Percentiles rank a stretch among this genome's conserved stretches.
Conservation (phyloP, 1,140 invertebrate genomes). For the Megalopta genalis region DNA sequence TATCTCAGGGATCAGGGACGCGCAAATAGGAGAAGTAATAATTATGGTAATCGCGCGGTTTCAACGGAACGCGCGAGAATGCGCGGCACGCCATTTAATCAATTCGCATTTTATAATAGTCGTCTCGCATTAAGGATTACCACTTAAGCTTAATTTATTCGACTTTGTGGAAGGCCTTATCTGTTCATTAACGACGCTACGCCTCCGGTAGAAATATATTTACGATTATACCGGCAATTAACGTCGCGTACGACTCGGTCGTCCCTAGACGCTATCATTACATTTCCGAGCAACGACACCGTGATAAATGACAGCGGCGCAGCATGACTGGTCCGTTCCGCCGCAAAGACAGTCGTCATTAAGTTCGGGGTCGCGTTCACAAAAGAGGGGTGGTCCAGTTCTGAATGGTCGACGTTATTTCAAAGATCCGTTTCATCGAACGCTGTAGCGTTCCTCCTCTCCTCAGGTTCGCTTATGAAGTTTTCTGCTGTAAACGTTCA, state of each 20-base stretch:
- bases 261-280: slow-evolving; percentile 3
- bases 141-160: background rate
- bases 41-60: background rate
- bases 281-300: slow-evolving; percentile 23
- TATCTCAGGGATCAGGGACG: too few species aligned
- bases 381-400: slow-evolving; percentile 40
- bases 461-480: too few species aligned
- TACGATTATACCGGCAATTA: slow-evolving; percentile 26
- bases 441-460: too few species aligned
- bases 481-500: too few species aligned
- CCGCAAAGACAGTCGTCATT: slow-evolving; percentile 52
- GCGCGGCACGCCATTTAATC: background rate
- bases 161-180: background rate
- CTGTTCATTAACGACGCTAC: slow-evolving; percentile 16
- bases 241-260: slow-evolving; percentile 18
- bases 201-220: background rate
- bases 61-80: too few species aligned
- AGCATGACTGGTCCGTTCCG: slow-evolving; percentile 27
- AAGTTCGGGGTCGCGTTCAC: slow-evolving; percentile 17
- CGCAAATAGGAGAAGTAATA: background rate
- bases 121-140: background rate
- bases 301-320: slow-evolving; percentile 28
- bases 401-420: slow-evolving; percentile 53
- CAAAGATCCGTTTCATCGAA: slow-evolving; percentile 19
- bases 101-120: background rate